Evolutionary conservation across 1,140 invertebrate species (phyloP), one percentile per base, ranked within the genome.

Genomic region (Drosophila sturtevanti): DNA sequence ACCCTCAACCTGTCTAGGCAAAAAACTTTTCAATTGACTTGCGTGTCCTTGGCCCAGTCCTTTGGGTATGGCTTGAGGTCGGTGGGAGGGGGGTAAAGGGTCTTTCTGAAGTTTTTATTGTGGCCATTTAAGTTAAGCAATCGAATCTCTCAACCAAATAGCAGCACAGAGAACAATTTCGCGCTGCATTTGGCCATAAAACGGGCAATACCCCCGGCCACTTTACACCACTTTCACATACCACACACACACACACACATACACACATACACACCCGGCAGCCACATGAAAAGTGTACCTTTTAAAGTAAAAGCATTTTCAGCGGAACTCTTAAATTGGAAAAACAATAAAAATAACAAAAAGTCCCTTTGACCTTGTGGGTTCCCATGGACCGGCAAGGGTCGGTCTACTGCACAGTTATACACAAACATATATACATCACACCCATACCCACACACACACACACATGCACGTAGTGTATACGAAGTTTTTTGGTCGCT

Each of bases 311-410:
- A 64, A 71, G 55, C 66, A 24, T 72, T 65, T 72, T 54, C 63
- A 31, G 64, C 31, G 59, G 56, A 56, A 41, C 59, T 65, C 58
- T 77, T 62, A 68, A 76, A 72, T 60, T 65, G 64, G 41, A 59
- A 52, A 68, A 54, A 72, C 68, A 72, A 79, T 72, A 77, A 72
- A 59, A 72, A 68, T 44, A 59, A 71, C 24, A 67, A 73, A 63
- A 77, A 70, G 65, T 73, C 70, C 70, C 54, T 79, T 77, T 79
- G 77, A 79, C 77, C 77, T 79, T 79, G 77, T n/a, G 61, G 69
- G 55, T 31, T 21, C 21, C 67, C 68, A 38, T 21, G 9, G n/a
- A n/a, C 34, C 51, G 18, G 51, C 2, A 27, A 14, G 52, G 34
- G 63, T 65, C 52, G 51, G 37, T 34, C 48, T 27, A 9, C 34